Evolutionary conservation across 2,113 vertebrate genomes (phyloP), one percentile per base, ranked within the genome.

Genomic region (Pseudopodoces humilis): DNA sequence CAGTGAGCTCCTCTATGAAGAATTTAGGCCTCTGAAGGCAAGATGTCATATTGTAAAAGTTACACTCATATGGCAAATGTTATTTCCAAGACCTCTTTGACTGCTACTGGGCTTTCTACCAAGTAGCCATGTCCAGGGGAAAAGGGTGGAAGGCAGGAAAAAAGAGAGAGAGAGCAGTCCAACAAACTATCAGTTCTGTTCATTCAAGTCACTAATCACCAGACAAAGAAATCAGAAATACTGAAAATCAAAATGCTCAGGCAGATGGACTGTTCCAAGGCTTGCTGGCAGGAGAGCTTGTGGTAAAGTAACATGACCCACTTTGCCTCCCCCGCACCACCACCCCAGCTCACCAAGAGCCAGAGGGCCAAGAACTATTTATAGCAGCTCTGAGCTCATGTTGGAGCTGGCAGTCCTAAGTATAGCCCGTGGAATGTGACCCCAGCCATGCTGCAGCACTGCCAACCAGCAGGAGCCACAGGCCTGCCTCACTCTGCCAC

Each of bases 401-500:
- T 83, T 92, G 94, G 94, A 98, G 96, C 83, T 95, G 88, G 90
- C 94, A 97, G 90, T 30, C 92, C 97, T 97, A 98, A 97, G 94
- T 97, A 98, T 96, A 98, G 97, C 80, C 33, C 6, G 2, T 77
- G 85, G 64, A 95, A 96, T 93, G 87, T 86, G 88, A 96, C 75
- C 63, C 92, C 70, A 95, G 94, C 71, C 86, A 86, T 17, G 64
- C 71, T 86, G 93, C 79, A 87, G 77, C 91, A 83, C 35, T 2
- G 22, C 74, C 53, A 93, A 23, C 28, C 72, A 83, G 80, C 86
- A 92, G 53, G 24, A 94, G 49, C 85, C 64, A 63, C 79, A 70
- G 3, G 41, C 56, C 64, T 78, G 31, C 67, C 62, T 60, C 3
- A 9, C 79, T 77, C 71, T 53, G 53, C 88, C 52, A 87, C 50